A percentile compares a stretch with the other conserved stretches of the same genome.
These are phyloP conservation scores for Lordiphosa stackelbergi DNA, from an alignment of 1,140 invertebrate species.

Conservation along the genomic window DNA sequence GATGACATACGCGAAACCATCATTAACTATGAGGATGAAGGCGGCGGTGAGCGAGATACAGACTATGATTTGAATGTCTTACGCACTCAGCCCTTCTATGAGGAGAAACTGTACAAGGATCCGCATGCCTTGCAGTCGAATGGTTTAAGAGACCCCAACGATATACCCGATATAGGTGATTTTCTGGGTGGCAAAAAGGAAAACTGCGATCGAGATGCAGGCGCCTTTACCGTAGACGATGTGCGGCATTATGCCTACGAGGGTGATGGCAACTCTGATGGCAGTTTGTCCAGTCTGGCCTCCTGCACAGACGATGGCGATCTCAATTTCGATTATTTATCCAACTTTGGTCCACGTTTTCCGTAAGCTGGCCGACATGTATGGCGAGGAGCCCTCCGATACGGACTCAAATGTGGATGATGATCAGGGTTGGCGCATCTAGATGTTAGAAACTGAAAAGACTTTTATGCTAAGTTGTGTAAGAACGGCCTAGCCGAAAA, in stretches of 20 bases:
- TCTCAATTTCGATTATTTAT: constrained; percentile 97
- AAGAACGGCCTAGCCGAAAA: constrained; percentile 48
- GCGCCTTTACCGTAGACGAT: constrained; percentile 94
- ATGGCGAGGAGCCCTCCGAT: constrained; percentile 92
- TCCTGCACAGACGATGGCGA: constrained; percentile 96
- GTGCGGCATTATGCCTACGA: constrained; percentile 97
- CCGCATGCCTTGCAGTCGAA: constrained; percentile 51
- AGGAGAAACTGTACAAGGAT: constrained; percentile 76
- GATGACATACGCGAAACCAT: constrained; percentile 98
- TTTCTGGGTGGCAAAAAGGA: constrained; percentile 94
- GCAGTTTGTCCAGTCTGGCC: constrained; percentile 94
- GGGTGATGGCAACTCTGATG: constrained; percentile 94
- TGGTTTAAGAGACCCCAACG: constrained; percentile 63
- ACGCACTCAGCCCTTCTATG: constrained; percentile 78
- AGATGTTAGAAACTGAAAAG: constrained; percentile 48
- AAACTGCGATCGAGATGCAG: constrained; percentile 92
- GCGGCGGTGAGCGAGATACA: constrained; percentile 96
- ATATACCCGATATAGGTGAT: constrained; percentile 90
- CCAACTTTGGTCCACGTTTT: constrained; percentile 98
- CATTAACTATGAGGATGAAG: constrained; percentile 98
- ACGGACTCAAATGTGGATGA: constrained; percentile 76
- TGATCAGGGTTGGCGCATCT: constrained; percentile 76
- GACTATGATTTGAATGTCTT: constrained; percentile 96
- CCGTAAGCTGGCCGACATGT: constrained; percentile 98
- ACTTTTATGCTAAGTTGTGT: constrained; percentile 63